These are phyloP conservation scores for Orussus abietinus DNA, from an alignment of 1,140 invertebrate genomes.

Conservation along the genomic window DNA sequence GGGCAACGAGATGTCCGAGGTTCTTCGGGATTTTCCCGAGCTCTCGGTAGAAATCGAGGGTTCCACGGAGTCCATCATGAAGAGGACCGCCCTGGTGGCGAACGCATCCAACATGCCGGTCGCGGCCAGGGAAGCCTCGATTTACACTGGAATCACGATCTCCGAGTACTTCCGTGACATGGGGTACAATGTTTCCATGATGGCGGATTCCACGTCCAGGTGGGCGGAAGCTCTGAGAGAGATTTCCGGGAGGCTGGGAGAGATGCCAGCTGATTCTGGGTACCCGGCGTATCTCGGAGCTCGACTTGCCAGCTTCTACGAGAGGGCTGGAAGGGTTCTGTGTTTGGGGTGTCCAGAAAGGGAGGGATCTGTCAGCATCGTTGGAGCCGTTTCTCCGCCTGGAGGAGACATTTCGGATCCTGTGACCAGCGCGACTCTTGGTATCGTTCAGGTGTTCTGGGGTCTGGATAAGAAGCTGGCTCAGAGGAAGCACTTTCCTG, in stretches of 20 bases:
- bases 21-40: conserved; percentile 75
- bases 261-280: conserved; percentile 79
- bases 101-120: conserved; percentile 89
- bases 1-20: conserved; percentile 55
- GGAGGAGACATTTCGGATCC: conserved; percentile 77
- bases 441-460: conserved; percentile 75
- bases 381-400: conserved; percentile 74
- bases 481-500: conserved; percentile 73
- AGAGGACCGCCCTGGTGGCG: conserved; percentile 74
- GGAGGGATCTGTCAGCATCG: conserved; percentile 69
- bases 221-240: conserved; percentile 84
- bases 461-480: conserved; percentile 73
- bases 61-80: conserved; percentile 74
- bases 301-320: conserved; percentile 70
- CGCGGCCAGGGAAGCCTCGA: conserved; percentile 80
- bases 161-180: conserved; percentile 78
- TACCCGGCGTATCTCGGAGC: conserved; percentile 72
- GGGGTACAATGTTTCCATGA: conserved; percentile 84
- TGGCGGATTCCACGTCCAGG: conserved; percentile 83
- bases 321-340: conserved; percentile 66
- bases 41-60: conserved; percentile 71
- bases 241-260: conserved; percentile 80
- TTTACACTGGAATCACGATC: conserved; percentile 78
- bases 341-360: conserved; percentile 66
- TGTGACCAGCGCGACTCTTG: conserved; percentile 69